Base-by-base conservation (phyloP, 2,888 invertebrate species). In the Flexamia atlantica region DNA sequence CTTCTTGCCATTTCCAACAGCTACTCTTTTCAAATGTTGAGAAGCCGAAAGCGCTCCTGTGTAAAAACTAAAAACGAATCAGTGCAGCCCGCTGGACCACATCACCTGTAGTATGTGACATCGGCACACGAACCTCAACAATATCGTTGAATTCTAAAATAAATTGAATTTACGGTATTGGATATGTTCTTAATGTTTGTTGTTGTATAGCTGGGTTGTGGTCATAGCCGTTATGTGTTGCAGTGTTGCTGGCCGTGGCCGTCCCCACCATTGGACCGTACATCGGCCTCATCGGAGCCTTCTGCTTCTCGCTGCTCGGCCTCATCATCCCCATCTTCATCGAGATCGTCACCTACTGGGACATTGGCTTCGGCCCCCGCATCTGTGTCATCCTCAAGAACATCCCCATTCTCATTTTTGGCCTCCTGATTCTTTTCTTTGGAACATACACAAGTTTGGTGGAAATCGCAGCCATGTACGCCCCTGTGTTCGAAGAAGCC, bases 261-360 rank as follows among this genome's bases (percentile, higher is more conserved):
- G 96, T 98, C 25, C 98, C 98, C 0, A 95, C 95, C 70, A 96
- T 98, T 87, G 95, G 94, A 14, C 96, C 98, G 0, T 97, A 98
- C 89, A 97, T 98, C 90, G 95, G 96, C 9, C 92, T 98, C 74
- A 97, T 98, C 86, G 98, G 98, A 86, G 97, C 98, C 64, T 95
- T 98, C 89, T 97, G 97, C 89, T 97, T 97, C 90, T 97, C 98
- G 10, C 95, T 97, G 87, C 93, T 98, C 28, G 98, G 98, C 20
- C 94, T 98, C 46, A 94, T 98, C 83, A 94, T 96, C 79, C 98
- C 98, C 0, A 96, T 94, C 0, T 92, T 96, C 84, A 95, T 98
- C 86, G 97, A 98, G 91, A 92, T 96, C 4, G 92, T 97, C 85
- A 96, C 96, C 0, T 96, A 93, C 90, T 97, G 97, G 97, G 94